phyloP scores from a whole-genome alignment of 2,888 invertebrate species.

The Erannis defoliaria region DNA sequence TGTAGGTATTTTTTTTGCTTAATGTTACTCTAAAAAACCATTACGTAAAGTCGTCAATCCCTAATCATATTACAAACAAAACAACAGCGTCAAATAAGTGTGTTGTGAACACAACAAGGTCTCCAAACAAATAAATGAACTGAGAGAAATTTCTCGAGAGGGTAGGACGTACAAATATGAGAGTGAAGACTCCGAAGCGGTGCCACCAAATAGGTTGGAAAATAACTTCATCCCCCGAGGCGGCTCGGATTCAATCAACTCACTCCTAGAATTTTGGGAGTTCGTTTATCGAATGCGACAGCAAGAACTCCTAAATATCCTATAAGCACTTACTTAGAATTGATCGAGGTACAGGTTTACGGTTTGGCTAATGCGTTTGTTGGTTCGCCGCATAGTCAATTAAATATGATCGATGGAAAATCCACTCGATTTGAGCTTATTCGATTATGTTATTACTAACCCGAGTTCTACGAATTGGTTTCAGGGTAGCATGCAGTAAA shows the following conservation, averaged over 20 bases:
- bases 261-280: constrained; percentile 80
- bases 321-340: neutral
- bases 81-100: constrained; percentile 59
- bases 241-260: constrained; percentile 82
- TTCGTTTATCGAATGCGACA: constrained; percentile 75
- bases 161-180: constrained; percentile 71
- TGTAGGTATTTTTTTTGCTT: neutral
- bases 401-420: constrained; percentile 43
- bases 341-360: constrained; percentile 61
- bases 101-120: constrained; percentile 69
- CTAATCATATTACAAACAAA: constrained; percentile 63
- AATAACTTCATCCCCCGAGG: constrained; percentile 82
- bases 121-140: constrained; percentile 81
- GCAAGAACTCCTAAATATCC: constrained; percentile 54
- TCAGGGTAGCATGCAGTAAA: neutral
- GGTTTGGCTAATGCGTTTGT: constrained; percentile 48
- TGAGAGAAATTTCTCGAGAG: constrained; percentile 80
- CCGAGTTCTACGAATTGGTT: constrained; percentile 13
- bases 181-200: constrained; percentile 63
- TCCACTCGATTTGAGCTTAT: constrained; percentile 27
- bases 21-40: neutral
- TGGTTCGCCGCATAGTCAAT: constrained; percentile 49
- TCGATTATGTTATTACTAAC: constrained; percentile 13
- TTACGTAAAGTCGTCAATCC: constrained; percentile 37
- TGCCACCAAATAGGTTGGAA: constrained; percentile 82